Conservation (phyloP, 2,113 vertebrate species). For the Pelodiscus sinensis region DNA sequence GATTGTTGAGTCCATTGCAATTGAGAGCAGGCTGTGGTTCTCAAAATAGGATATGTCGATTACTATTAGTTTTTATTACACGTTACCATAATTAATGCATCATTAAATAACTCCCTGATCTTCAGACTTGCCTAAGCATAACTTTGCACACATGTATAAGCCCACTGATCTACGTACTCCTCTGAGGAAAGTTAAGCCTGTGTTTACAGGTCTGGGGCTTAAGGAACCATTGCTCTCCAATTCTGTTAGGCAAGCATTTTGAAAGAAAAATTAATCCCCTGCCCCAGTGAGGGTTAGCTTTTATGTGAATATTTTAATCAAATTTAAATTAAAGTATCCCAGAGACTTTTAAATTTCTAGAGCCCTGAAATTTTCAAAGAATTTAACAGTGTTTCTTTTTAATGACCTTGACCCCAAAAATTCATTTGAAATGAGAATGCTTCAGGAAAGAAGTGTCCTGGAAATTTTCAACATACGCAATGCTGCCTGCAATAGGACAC, state of each 20-base stretch:
- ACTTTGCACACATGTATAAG: constrained; percentile 34
- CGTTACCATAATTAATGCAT: neutral
- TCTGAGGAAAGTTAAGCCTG: constrained; percentile 10
- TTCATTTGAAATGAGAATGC: constrained; percentile 54
- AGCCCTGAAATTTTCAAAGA: constrained; percentile 58
- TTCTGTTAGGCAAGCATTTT: neutral
- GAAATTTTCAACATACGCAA: constrained; percentile 56
- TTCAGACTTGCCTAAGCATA: neutral
- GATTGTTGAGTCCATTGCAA: fast-evolving
- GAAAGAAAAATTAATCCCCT: neutral
- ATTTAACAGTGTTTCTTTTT: constrained; percentile 65
- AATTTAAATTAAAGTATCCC: constrained; percentile 38
- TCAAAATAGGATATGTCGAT: fast-evolving
- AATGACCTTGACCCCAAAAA: constrained; percentile 59
- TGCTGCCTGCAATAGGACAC: constrained; percentile 14
- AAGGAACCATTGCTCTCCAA: constrained; percentile 1
- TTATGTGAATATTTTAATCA: constrained; percentile 28
- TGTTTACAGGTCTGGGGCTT: constrained; percentile 38
- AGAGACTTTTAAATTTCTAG: constrained; percentile 58
- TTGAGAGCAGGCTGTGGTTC: fast-evolving
- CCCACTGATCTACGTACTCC: constrained; percentile 30
- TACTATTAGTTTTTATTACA: fast-evolving
- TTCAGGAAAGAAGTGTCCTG: constrained; percentile 55
- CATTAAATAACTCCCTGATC: neutral
- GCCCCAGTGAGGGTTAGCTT: neutral